These are phyloP conservation scores for Drosophila antonietae DNA, from an alignment of 2,888 invertebrate genomes.

Conservation along the genomic window DNA sequence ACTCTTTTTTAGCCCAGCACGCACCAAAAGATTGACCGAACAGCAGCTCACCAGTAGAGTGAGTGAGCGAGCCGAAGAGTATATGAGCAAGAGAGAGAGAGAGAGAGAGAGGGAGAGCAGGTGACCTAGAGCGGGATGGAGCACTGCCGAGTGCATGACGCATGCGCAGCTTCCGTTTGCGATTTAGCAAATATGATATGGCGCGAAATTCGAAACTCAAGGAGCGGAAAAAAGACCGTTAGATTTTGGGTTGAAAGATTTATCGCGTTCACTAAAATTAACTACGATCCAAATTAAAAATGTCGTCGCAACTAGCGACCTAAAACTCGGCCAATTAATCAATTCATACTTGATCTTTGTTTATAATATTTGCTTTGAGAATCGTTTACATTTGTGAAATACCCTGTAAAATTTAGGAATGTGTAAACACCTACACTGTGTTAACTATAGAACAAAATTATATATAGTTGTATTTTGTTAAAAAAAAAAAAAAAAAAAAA, in stretches of 20 bases:
- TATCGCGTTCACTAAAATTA: conserved; percentile 40
- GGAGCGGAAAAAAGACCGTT: conserved; percentile 49
- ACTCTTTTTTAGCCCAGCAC: conserved; percentile 50
- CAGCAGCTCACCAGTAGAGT: neutral
- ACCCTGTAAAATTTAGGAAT: neutral
- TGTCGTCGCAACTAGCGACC: conserved; percentile 9
- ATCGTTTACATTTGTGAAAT: neutral
- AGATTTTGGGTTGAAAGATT: conserved; percentile 53
- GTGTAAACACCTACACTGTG: neutral
- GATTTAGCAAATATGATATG: conserved; percentile 58
- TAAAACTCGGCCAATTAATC: conserved; percentile 62
- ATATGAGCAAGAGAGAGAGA: neutral
- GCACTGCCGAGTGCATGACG: conserved; percentile 45
- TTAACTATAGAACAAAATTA: too few relatives aligned
- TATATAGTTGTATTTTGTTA: too few relatives aligned
- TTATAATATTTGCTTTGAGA: conserved; percentile 21
- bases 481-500: too few relatives aligned
- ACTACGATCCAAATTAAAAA: conserved; percentile 52
- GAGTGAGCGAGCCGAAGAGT: neutral
- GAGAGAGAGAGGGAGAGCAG: neutral
- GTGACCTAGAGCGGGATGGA: conserved; percentile 26
- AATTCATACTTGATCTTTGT: conserved; percentile 62
- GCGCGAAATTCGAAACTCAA: conserved; percentile 56
- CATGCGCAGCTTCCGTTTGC: conserved; percentile 76
- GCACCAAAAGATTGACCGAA: conserved; percentile 38